A percentile compares a stretch with the other conserved stretches of the same genome.
Conservation (phyloP, 2,888 invertebrate genomes). For the Phorcus lineatus region DNA sequence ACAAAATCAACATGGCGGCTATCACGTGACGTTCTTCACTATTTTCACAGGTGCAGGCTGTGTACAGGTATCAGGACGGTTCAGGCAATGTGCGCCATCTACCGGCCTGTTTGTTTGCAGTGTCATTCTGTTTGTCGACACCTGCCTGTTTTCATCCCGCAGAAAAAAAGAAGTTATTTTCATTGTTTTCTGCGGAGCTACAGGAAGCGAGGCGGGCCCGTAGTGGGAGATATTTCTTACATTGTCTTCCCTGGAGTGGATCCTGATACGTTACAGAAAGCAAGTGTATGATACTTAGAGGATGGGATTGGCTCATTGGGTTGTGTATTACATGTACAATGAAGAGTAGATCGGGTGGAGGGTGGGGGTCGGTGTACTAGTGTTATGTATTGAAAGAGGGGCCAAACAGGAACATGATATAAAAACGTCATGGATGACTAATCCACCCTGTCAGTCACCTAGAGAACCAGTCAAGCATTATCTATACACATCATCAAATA, state of each 20-base stretch:
- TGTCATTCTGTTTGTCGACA: constrained; percentile 24
- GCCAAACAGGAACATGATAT: too few relatives aligned
- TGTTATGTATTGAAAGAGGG: too few relatives aligned
- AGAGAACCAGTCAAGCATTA: too few relatives aligned
- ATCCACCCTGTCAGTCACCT: too few relatives aligned
- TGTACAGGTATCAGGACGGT: constrained; percentile 20
- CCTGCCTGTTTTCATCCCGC: constrained; percentile 16
- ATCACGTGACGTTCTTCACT: constrained; percentile 18
- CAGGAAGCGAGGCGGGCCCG: background rate
- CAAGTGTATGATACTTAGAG: too few relatives aligned
- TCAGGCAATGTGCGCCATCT: background rate
- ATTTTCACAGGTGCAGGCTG: constrained; percentile 6
- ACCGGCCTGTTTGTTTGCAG: constrained; percentile 15
- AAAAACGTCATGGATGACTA: too few relatives aligned
- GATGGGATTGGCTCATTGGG: too few relatives aligned
- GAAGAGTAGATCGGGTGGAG: too few relatives aligned
- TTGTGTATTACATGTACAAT: too few relatives aligned
- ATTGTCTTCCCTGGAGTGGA: background rate
- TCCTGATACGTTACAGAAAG: background rate
- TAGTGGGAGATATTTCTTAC: constrained; percentile 1
- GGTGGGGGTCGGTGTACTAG: too few relatives aligned
- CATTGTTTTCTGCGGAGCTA: constrained; percentile 22
- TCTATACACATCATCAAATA: too few relatives aligned
- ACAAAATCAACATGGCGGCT: constrained; percentile 18
- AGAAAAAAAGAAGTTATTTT: constrained; percentile 24